These are phyloP conservation scores for Sceloporus undulatus DNA, from an alignment of 2,113 vertebrate genomes.

Conservation along the genomic window DNA sequence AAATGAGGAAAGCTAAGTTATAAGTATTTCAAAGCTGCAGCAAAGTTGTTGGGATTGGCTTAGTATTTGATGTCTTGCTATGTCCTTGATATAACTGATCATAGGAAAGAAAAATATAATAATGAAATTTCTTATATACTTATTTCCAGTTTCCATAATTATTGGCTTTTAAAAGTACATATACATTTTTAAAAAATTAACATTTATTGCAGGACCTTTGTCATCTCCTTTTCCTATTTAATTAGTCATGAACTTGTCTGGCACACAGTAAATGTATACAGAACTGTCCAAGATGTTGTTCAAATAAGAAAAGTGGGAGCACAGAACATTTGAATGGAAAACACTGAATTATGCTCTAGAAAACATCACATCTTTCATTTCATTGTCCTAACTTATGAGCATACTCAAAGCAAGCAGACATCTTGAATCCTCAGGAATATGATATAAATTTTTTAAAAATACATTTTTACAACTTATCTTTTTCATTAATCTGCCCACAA, in stretches of 20 bases:
- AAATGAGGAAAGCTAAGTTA: slow-evolving; percentile 32
- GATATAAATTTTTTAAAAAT: slow-evolving; percentile 39
- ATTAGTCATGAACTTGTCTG: slow-evolving; percentile 71
- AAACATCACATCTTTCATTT: slow-evolving; percentile 59
- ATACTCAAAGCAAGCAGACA: slow-evolving; percentile 58
- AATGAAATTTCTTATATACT: slow-evolving; percentile 36
- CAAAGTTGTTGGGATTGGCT: slow-evolving; percentile 44
- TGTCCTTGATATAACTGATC: slow-evolving; percentile 53
- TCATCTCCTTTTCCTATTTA: slow-evolving; percentile 59
- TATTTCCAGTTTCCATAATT: slow-evolving; percentile 57
- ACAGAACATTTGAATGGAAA: slow-evolving; percentile 43
- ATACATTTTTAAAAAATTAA: slow-evolving; percentile 53
- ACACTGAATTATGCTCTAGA: slow-evolving; percentile 65
- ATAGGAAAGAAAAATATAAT: slow-evolving; percentile 62
- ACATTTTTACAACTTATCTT: slow-evolving; percentile 58
- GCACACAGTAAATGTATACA: slow-evolving; percentile 68
- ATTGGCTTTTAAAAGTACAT: slow-evolving; percentile 35
- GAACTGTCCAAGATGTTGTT: slow-evolving; percentile 60
- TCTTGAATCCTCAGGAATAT: slow-evolving; percentile 52
- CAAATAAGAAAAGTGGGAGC: slow-evolving; percentile 66
- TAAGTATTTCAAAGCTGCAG: slow-evolving; percentile 21
- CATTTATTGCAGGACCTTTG: slow-evolving; percentile 63
- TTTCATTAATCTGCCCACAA: slow-evolving; percentile 50
- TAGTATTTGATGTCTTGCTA: slow-evolving; percentile 54
- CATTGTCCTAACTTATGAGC: slow-evolving; percentile 44